phyloP scores from a whole-genome alignment of 2,113 vertebrate genomes.

The Arvicanthis niloticus region DNA sequence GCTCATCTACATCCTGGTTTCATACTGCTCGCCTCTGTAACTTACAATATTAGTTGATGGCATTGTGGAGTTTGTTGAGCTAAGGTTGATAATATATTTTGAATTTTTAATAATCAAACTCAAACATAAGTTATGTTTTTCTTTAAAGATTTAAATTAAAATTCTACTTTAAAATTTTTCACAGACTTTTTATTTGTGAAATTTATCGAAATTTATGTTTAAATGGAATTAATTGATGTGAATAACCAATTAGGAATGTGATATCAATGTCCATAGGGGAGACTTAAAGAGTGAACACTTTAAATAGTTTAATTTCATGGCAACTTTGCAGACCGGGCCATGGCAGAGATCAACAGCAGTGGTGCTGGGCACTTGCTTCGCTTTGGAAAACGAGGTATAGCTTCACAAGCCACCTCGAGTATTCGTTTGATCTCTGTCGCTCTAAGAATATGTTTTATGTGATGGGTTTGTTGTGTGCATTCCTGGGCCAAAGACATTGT shows the following conservation, averaged over 20 bases:
- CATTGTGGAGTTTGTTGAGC: background rate
- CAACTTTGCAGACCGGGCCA: background rate
- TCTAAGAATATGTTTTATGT: background rate
- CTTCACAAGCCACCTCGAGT: background rate
- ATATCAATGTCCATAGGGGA: constrained; percentile 18
- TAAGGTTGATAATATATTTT: background rate
- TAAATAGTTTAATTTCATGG: constrained; percentile 26
- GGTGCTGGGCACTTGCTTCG: background rate
- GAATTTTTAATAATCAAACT: background rate
- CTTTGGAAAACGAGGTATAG: background rate
- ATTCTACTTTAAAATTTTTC: background rate
- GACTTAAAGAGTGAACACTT: constrained; percentile 16
- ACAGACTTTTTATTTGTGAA: background rate
- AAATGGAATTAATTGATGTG: constrained; percentile 11
- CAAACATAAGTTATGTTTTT: background rate
- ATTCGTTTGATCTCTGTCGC: background rate
- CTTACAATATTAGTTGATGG: background rate
- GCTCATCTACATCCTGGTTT: background rate
- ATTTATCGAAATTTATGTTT: constrained; percentile 27
- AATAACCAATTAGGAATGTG: background rate
- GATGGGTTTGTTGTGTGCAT: background rate
- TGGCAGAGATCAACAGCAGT: background rate
- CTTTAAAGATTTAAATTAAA: background rate
- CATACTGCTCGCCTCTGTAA: constrained; percentile 1
- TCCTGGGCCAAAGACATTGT: background rate